Percentiles rank a stretch among this genome's conserved stretches.
These are phyloP conservation scores for Megaceryle torquata DNA, from an alignment of 2,113 vertebrate genomes.

Conservation along the genomic window DNA sequence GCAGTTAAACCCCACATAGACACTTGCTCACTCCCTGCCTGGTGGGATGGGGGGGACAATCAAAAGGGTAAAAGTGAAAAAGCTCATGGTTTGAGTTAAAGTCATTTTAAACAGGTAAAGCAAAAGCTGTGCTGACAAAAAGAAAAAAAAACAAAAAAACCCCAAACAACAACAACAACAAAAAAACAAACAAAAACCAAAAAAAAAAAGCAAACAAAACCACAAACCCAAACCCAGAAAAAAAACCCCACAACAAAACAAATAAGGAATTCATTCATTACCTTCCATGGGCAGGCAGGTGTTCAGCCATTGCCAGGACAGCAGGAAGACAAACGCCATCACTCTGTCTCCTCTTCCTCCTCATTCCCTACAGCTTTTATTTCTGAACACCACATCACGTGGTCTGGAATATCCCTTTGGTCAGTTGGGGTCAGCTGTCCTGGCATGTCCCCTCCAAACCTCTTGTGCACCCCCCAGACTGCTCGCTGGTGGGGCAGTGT, in stretches of 20 bases:
- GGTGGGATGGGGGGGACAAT: neutral
- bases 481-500: fast-evolving
- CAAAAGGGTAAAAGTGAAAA: neutral
- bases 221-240: too few species aligned
- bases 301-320: neutral
- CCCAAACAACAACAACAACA: too few species aligned
- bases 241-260: neutral
- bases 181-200: too few species aligned
- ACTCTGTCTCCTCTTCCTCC: neutral
- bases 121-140: neutral
- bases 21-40: fast-evolving
- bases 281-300: too few species aligned
- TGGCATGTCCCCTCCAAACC: neutral
- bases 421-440: neutral
- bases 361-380: neutral
- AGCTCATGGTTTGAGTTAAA: neutral
- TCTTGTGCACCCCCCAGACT: neutral
- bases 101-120: neutral
- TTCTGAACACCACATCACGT: neutral
- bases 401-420: neutral
- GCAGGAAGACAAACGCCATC: neutral
- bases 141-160: too few species aligned
- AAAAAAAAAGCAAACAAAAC: too few species aligned
- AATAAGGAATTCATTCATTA: neutral
- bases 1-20: too few species aligned